Base-by-base conservation (phyloP, 2,888 invertebrate species). In the Perithous albicinctus region DNA sequence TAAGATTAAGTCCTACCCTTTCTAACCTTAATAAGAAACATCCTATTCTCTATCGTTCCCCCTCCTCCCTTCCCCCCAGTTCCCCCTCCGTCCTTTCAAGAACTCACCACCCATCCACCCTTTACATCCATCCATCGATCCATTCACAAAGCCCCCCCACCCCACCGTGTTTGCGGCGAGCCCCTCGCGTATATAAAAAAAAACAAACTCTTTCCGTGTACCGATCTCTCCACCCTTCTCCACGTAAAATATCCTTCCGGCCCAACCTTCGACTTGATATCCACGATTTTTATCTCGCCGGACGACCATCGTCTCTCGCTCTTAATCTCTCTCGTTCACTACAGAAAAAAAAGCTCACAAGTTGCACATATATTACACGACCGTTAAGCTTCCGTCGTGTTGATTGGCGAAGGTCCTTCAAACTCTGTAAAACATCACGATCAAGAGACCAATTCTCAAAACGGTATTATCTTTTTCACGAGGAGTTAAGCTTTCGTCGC, bases 1-100 rank as follows among this genome's bases (percentile, higher is more conserved):
- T 93, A 94, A 94, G 93, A 92, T 93, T 90, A 93, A 93, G 93
- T 84, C 84, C 85, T 83, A 84, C 61, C 83, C 81, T 84, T 84
- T 85, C 92, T 84, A 87, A 85, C 86, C 85, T n/a, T 85, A 85
- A 86, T 86, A 86, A 86, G 82, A 85, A n/a, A 90, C 91, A 91
- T 92, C 91, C 92, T 90, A 91, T 90, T 92, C 92, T 91, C 91
- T 91, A 91, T 90, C 90, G 89, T 90, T 89, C 90, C 89, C 91
- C 89, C 81, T 87, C 85, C 87, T 85, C 87, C 87, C 86, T 85
- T 84, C 79, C 83, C 80, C 80, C 76, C 64, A 77, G n/a, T n/a
- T 41, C 29, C 51, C 64, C 64, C 56, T 7, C 46, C 56, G 66
- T 61, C 83, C 74, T 75, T 77, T 83, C 66, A 80, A 83, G 67